These are phyloP conservation scores for Aporophyla nigra DNA, from an alignment of 2,888 invertebrate species.

Conservation along the genomic window DNA sequence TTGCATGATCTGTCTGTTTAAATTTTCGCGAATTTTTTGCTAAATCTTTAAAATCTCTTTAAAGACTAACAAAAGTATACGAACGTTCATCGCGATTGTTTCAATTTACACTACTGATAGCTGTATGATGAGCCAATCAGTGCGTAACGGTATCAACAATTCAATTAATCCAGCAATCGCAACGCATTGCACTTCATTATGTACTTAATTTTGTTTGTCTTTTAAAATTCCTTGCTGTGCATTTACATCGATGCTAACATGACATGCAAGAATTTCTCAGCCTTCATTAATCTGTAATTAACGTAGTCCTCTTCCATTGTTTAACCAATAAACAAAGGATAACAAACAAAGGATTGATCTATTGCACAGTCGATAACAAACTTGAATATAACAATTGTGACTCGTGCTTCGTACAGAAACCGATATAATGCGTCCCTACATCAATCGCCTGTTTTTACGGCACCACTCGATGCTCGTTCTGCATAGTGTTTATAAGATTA, in stretches of 20 bases:
- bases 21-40: slow-evolving; percentile 17
- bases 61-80: slow-evolving; percentile 32
- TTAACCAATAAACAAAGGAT: slow-evolving; percentile 34
- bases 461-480: slow-evolving; percentile 54
- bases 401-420: slow-evolving; percentile 27
- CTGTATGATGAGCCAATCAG: slow-evolving; percentile 57
- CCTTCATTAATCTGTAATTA: slow-evolving; percentile 46
- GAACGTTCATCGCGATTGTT: slow-evolving; percentile 32
- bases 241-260: slow-evolving; percentile 36
- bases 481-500: slow-evolving; percentile 66
- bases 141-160: slow-evolving; percentile 62
- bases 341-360: slow-evolving; percentile 34
- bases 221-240: slow-evolving; percentile 28
- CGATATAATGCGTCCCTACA: slow-evolving; percentile 24
- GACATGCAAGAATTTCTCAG: slow-evolving; percentile 59
- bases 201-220: slow-evolving; percentile 38
- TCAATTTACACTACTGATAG: slow-evolving; percentile 55
- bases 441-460: slow-evolving; percentile 61
- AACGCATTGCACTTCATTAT: slow-evolving; percentile 50
- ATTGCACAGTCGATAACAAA: slow-evolving; percentile 14
- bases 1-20: slow-evolving; percentile 50
- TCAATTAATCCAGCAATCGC: slow-evolving; percentile 44
- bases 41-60: slow-evolving; percentile 15
- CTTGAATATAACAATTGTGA: slow-evolving; percentile 24
- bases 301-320: slow-evolving; percentile 30